Percentiles rank a stretch among this genome's conserved stretches.
Evolutionary conservation across 2,888 invertebrate species (phyloP).

Genomic region (Trisateles emortualis): DNA sequence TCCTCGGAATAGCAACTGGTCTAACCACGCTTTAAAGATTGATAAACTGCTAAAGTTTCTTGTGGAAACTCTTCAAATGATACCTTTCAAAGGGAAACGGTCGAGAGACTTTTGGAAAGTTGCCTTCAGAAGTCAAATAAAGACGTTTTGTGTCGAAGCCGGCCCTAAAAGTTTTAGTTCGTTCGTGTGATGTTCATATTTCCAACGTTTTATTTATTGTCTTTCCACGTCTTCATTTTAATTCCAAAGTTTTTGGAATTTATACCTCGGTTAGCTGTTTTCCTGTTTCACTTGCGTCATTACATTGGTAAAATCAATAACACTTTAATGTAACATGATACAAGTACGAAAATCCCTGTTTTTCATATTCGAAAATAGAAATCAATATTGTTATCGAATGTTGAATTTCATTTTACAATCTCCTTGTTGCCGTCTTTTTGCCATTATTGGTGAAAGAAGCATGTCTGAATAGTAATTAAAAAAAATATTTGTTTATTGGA

Average conservation of each 20-base stretch:
- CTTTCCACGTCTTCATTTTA: slow-evolving; percentile 40
- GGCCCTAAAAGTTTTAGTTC: slow-evolving; percentile 47
- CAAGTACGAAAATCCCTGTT: too few species aligned
- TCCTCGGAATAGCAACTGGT: slow-evolving; percentile 20
- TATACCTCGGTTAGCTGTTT: background rate
- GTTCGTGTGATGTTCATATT: slow-evolving; percentile 34
- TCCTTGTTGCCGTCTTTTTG: too few species aligned
- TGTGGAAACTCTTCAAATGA: slow-evolving; percentile 56
- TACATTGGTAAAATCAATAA: background rate
- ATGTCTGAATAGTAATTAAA: too few species aligned
- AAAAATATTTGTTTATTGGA: too few species aligned
- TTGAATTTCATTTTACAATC: too few species aligned
- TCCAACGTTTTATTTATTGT: slow-evolving; percentile 47
- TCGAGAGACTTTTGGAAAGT: slow-evolving; percentile 40
- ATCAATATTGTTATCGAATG: too few species aligned
- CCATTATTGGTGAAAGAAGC: too few species aligned
- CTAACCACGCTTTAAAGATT: slow-evolving; percentile 53
- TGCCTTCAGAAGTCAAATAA: slow-evolving; percentile 58
- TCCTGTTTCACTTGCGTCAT: background rate
- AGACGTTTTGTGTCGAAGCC: slow-evolving; percentile 54
- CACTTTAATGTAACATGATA: too few species aligned
- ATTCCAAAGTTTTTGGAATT: slow-evolving; percentile 35
- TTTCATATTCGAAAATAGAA: too few species aligned
- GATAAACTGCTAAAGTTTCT: slow-evolving; percentile 59
- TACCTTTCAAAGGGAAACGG: slow-evolving; percentile 56